A percentile compares a stretch with the other conserved stretches of the same genome.
Conservation (phyloP, 2,888 invertebrate species). For the Mesodorylaimus sp. region DNA sequence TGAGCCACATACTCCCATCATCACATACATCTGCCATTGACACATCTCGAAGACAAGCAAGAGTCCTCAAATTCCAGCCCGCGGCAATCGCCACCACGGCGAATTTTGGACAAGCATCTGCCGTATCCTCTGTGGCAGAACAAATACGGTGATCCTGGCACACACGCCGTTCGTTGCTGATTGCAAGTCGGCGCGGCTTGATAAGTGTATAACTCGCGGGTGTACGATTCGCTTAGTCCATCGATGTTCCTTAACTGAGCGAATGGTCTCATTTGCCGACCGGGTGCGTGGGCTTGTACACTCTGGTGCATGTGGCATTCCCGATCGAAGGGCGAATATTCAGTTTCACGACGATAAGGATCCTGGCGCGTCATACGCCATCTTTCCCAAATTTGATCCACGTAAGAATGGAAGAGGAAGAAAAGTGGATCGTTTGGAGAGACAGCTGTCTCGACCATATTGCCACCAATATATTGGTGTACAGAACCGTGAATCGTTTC, state of each 20-base stretch:
- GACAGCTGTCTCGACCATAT: constrained; percentile 18
- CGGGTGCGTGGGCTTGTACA: constrained; percentile 2
- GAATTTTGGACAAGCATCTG: constrained; percentile 20
- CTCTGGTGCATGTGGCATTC: no score
- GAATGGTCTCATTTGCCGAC: constrained; percentile 8
- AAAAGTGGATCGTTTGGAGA: constrained; percentile 32
- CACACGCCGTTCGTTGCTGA: constrained; percentile 3
- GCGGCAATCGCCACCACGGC: constrained; percentile 20
- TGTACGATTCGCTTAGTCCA: constrained; percentile 8
- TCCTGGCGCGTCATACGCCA: constrained; percentile 20
- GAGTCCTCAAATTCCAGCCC: constrained; percentile 18
- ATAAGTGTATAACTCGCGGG: constrained; percentile 7
- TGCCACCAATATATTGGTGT: constrained; percentile 20
- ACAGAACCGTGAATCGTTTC: constrained; percentile 20
- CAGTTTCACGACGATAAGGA: neutral
- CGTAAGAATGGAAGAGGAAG: constrained; percentile 30
- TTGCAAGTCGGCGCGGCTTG: constrained; percentile 6
- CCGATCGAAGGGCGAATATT: constrained; percentile 5
- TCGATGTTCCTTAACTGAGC: constrained; percentile 8
- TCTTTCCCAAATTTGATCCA: constrained; percentile 30
- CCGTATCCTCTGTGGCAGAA: constrained; percentile 19
- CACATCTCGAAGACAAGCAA: constrained; percentile 17
- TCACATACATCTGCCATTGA: constrained; percentile 1
- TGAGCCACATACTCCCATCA: no score
- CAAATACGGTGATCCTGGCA: constrained; percentile 12